These are phyloP conservation scores for Epizoanthus illoricatus DNA, from an alignment of 92 coral and sea anemone genomes.

Conservation along the genomic window DNA sequence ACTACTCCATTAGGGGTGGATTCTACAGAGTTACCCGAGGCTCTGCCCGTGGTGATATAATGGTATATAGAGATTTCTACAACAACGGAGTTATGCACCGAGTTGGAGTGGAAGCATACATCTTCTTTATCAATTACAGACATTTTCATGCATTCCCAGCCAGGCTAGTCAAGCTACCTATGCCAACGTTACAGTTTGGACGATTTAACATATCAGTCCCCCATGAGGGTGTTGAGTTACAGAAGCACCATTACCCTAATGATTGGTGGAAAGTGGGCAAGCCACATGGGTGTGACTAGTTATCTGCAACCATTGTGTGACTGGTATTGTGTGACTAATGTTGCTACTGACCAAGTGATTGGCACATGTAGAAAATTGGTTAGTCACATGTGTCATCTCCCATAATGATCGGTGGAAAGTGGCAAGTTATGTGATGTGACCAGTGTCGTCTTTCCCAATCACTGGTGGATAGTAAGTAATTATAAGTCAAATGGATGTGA, in stretches of 20 bases:
- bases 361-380: too few species aligned
- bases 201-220: slow-evolving; percentile 64
- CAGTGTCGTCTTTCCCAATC: slow-evolving; percentile 8
- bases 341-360: too few species aligned
- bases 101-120: slow-evolving; percentile 68
- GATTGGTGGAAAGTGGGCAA: slow-evolving; percentile 77
- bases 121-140: slow-evolving; percentile 77
- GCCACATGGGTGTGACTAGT: slow-evolving; percentile 58
- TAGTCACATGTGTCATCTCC: too few species aligned
- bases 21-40: slow-evolving; percentile 73
- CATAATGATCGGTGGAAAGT: too few species aligned
- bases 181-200: slow-evolving; percentile 65
- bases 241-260: slow-evolving; percentile 77
- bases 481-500: slow-evolving; percentile 46
- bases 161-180: slow-evolving; percentile 55
- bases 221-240: slow-evolving; percentile 66
- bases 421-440: neutral
- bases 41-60: slow-evolving; percentile 73
- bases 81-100: slow-evolving; percentile 73
- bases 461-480: slow-evolving; percentile 47
- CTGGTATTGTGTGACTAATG: too few species aligned
- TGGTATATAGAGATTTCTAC: slow-evolving; percentile 70
- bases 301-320: too few species aligned
- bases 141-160: slow-evolving; percentile 78
- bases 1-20: slow-evolving; percentile 66